Evolutionary conservation across 2,888 invertebrate genomes (phyloP).

Genomic region (Pammene aurita): DNA sequence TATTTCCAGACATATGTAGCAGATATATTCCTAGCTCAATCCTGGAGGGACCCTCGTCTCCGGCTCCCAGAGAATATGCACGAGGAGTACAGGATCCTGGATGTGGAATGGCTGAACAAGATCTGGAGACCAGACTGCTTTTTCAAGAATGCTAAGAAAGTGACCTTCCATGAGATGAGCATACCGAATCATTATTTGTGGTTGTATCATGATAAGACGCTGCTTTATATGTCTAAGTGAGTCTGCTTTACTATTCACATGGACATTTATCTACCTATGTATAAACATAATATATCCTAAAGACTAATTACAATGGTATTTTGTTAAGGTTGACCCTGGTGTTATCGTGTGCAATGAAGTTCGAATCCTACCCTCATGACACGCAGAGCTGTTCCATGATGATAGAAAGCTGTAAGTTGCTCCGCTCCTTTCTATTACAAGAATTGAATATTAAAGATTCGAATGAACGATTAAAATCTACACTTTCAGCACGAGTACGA

Average conservation of each 20-base stretch:
- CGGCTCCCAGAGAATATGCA: conserved; percentile 97
- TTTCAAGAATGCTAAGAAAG: conserved; percentile 96
- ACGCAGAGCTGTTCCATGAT: conserved; percentile 97
- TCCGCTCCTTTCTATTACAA: background rate
- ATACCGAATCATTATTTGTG: conserved; percentile 96
- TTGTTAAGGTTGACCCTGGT: conserved; percentile 91
- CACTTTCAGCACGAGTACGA: no score
- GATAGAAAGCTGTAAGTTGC: conserved; percentile 94
- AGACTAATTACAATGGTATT: background rate
- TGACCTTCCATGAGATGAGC: conserved; percentile 97
- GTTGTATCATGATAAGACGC: conserved; percentile 95
- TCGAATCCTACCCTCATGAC: conserved; percentile 96
- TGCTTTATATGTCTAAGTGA: conserved; percentile 96
- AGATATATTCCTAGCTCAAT: conserved; percentile 95
- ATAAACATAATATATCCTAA: no score
- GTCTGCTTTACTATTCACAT: conserved; percentile 49
- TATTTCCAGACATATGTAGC: conserved; percentile 93
- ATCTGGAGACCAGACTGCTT: conserved; percentile 97
- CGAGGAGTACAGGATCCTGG: conserved; percentile 94
- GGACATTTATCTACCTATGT: no score
- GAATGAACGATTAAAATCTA: no score
- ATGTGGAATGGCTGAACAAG: conserved; percentile 94
- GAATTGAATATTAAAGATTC: no score
- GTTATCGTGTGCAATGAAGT: conserved; percentile 96
- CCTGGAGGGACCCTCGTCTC: conserved; percentile 94